Conservation (phyloP, 2,113 vertebrate genomes). For the Gorsachius goisagi region DNA sequence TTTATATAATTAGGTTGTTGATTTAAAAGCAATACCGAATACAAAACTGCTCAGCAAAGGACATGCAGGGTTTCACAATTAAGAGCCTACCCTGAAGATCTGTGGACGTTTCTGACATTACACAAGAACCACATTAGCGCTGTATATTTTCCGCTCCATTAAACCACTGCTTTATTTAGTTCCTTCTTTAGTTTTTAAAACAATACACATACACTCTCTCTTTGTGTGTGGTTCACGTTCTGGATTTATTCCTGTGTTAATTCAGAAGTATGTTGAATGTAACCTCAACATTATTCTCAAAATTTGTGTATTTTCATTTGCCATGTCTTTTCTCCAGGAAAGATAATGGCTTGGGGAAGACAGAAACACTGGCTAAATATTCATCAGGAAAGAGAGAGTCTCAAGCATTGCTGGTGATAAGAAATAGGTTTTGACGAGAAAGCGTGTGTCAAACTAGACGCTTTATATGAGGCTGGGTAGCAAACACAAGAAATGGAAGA, state of each 20-base stretch:
- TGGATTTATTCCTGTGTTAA: not conserved
- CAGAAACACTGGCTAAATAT: not conserved
- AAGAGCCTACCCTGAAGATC: not conserved
- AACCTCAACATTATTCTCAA: not conserved
- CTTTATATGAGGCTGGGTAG: not conserved
- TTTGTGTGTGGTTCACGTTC: not conserved
- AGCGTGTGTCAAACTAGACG: not conserved
- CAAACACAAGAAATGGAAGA: not conserved
- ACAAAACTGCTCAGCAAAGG: not conserved
- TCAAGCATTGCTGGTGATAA: not conserved
- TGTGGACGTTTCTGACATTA: not conserved
- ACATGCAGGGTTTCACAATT: not conserved
- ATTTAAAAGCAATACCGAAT: not conserved
- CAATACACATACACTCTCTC: not conserved
- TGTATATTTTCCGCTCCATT: constrained; percentile 14
- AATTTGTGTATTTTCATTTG: not conserved
- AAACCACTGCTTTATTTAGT: constrained; percentile 26
- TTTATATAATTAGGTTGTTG: not conserved
- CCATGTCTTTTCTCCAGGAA: not conserved
- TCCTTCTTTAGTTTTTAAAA: not conserved
- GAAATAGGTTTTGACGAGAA: not conserved
- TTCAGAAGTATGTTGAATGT: not conserved
- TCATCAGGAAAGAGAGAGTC: not conserved
- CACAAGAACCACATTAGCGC: not conserved
- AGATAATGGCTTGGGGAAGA: not conserved